Evolutionary conservation across 2,888 invertebrate species (phyloP).

Genomic region (Latheticus oryzae): DNA sequence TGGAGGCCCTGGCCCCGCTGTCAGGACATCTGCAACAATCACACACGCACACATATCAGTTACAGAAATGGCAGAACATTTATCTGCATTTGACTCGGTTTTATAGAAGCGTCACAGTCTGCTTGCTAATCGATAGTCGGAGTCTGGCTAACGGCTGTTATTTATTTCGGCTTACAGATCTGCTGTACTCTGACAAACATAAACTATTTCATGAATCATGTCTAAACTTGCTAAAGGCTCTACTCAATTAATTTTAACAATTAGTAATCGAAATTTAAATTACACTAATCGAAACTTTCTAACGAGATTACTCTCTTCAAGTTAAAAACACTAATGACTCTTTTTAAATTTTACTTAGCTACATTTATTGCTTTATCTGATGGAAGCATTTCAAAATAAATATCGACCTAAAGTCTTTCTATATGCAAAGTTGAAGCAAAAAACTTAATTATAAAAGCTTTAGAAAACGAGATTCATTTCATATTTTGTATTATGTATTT

Average conservation of each 20-base stretch:
- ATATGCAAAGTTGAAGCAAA: too few species aligned
- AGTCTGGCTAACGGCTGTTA: conserved; percentile 39
- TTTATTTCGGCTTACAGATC: conserved; percentile 38
- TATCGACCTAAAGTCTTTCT: too few species aligned
- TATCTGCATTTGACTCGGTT: conserved; percentile 23
- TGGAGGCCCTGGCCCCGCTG: conserved; percentile 74
- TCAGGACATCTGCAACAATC: conserved; percentile 72
- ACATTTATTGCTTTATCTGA: too few species aligned
- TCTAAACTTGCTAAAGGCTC: conserved; percentile 36
- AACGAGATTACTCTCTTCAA: conserved; percentile 24
- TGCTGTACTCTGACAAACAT: conserved; percentile 32
- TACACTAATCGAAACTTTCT: conserved; percentile 23
- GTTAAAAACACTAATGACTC: too few species aligned
- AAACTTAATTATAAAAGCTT: too few species aligned
- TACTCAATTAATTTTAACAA: conserved; percentile 45
- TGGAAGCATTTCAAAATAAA: too few species aligned
- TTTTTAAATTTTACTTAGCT: too few species aligned
- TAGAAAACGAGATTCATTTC: too few species aligned
- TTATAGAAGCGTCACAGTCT: conserved; percentile 28
- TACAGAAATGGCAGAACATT: conserved; percentile 26
- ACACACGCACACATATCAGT: conserved; percentile 12
- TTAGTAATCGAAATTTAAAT: conserved; percentile 43
- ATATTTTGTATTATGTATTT: too few species aligned
- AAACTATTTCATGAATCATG: conserved; percentile 34
- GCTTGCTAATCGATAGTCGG: conserved; percentile 35